Percentiles rank a stretch among this genome's conserved stretches.
These are phyloP conservation scores for Lepilemur septentrionalis DNA, from an alignment of 2,797 vertebrate species.

Conservation along the genomic window DNA sequence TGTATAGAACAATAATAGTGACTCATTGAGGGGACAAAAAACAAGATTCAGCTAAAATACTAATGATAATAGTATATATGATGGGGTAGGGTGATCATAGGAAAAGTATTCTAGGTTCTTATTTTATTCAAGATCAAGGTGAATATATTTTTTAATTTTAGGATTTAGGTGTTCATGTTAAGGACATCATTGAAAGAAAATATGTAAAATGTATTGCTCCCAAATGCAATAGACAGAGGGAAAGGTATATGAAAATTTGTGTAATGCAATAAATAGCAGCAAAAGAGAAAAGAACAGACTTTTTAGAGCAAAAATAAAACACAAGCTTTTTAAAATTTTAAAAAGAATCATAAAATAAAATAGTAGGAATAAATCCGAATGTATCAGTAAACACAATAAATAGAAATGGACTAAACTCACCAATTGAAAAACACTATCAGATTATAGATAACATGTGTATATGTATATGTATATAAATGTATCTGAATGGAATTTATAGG, in stretches of 20 bases:
- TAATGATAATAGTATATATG: neutral
- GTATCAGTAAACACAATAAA: too few species aligned
- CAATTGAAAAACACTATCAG: too few species aligned
- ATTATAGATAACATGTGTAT: too few species aligned
- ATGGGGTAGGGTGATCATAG: neutral
- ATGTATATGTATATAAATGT: neutral
- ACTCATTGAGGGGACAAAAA: neutral
- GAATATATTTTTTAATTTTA: neutral
- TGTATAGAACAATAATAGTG: neutral
- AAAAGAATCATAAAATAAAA: slow-evolving; percentile 9
- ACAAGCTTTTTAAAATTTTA: neutral
- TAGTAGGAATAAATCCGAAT: neutral
- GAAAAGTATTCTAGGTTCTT: neutral
- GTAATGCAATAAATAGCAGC: neutral
- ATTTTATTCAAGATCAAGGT: neutral
- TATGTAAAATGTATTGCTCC: neutral
- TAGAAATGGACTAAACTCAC: too few species aligned
- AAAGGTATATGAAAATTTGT: neutral
- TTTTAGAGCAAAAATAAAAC: neutral
- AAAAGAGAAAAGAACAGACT: neutral
- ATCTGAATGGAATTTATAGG: neutral
- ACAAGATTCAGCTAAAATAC: neutral
- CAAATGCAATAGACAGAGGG: neutral
- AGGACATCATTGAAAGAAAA: neutral
- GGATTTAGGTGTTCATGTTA: neutral